Percentiles rank a stretch among this genome's conserved stretches.
Evolutionary conservation across 2,888 invertebrate species (phyloP).

Genomic region (Thecocarcelia acutangulata): DNA sequence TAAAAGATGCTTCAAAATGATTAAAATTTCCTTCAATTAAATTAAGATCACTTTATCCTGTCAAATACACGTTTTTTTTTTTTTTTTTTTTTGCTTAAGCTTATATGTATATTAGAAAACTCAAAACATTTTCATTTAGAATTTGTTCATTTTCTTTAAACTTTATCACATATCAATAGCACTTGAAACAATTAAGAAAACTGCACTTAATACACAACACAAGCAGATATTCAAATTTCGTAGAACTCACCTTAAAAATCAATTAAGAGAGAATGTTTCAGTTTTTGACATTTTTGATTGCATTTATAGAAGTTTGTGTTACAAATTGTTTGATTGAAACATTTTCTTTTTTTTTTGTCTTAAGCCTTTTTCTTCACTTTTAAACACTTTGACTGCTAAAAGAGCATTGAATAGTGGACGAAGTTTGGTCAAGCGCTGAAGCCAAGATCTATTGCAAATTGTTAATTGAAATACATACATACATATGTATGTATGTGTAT

Average conservation of each 20-base stretch:
- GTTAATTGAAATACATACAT: constrained; percentile 5
- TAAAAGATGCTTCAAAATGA: too few relatives aligned
- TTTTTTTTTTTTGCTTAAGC: too few relatives aligned
- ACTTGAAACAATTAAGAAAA: too few relatives aligned
- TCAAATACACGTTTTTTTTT: too few relatives aligned
- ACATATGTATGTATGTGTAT: too few relatives aligned
- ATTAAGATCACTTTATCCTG: too few relatives aligned
- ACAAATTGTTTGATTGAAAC: neutral
- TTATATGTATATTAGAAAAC: too few relatives aligned
- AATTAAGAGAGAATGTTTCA: neutral
- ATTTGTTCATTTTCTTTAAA: too few relatives aligned
- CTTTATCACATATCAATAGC: too few relatives aligned
- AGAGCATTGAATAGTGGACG: constrained; percentile 51
- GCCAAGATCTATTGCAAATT: constrained; percentile 60
- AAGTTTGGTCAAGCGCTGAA: constrained; percentile 49
- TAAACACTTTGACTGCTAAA: constrained; percentile 63
- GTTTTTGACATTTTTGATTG: neutral
- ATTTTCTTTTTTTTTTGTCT: neutral
- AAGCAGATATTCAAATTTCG: neutral
- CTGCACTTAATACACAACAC: too few relatives aligned
- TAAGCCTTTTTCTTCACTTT: constrained; percentile 45
- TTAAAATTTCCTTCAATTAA: too few relatives aligned
- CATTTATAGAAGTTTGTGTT: neutral
- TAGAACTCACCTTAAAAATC: constrained; percentile 24
- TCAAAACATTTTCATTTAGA: too few relatives aligned